Evolutionary conservation across 2,113 vertebrate genomes (phyloP).

Genomic region (Poeciliopsis occidentalis): DNA sequence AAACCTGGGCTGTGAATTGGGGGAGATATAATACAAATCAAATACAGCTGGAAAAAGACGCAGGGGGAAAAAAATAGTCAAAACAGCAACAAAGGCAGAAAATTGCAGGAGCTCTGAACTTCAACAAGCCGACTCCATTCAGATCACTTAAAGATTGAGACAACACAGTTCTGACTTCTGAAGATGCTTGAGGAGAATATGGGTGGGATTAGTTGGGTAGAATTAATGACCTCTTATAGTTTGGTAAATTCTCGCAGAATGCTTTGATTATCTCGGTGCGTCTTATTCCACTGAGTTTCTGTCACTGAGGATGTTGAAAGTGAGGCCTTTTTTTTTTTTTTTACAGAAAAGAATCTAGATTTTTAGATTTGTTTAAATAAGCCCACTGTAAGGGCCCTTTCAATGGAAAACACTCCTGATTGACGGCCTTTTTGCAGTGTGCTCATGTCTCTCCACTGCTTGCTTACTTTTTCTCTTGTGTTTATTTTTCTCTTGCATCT

Average conservation of each 20-base stretch:
- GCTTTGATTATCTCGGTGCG: not conserved
- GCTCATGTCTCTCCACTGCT: constrained; percentile 6
- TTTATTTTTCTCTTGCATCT: constrained; percentile 61
- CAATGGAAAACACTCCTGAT: constrained; percentile 7
- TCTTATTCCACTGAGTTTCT: not conserved
- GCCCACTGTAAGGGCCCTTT: constrained; percentile 15
- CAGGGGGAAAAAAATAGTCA: too few relatives aligned
- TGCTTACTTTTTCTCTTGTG: constrained; percentile 45
- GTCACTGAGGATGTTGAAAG: not conserved
- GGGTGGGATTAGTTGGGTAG: not conserved
- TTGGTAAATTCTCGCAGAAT: not conserved
- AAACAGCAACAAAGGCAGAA: constrained; percentile 33
- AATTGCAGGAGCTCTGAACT: constrained; percentile 19
- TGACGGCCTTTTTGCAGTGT: not conserved
- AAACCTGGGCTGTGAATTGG: constrained; percentile 50
- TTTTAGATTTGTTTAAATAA: constrained; percentile 10
- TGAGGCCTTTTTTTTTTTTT: not conserved
- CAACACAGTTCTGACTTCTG: constrained; percentile 28
- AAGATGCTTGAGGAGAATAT: constrained; percentile 17
- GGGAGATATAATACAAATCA: constrained; percentile 53
- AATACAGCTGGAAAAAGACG: constrained; percentile 25
- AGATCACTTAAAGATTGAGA: constrained; percentile 22
- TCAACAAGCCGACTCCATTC: not conserved
- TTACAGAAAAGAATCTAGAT: too few relatives aligned
- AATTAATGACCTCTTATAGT: constrained; percentile 7